A percentile compares a stretch with the other conserved stretches of the same genome.
Evolutionary conservation across 2,113 vertebrate genomes (phyloP).

Genomic region (Campylomormyrus tamandua): DNA sequence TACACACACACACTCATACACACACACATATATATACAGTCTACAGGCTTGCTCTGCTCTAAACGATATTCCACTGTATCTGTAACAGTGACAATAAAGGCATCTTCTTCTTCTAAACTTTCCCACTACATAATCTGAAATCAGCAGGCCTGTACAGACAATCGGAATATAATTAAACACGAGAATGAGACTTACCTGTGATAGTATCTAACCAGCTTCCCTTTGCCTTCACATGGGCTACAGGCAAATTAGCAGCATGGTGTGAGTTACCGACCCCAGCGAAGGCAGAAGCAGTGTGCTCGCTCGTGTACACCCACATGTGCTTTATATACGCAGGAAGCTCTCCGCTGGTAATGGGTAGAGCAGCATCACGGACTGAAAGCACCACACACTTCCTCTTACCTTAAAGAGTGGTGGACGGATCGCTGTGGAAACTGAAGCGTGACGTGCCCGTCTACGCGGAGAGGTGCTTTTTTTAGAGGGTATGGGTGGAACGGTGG

Average conservation of each 20-base stretch:
- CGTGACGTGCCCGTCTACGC: background rate
- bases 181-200: constrained; percentile 26
- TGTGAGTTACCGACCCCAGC: constrained; percentile 13
- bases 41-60: background rate
- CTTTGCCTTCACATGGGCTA: constrained; percentile 12
- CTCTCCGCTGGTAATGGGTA: constrained; percentile 40
- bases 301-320: constrained; percentile 21
- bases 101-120: background rate
- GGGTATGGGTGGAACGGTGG: background rate
- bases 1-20: background rate
- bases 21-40: too few species aligned
- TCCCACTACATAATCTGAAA: background rate
- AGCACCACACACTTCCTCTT: constrained; percentile 27
- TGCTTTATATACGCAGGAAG: constrained; percentile 38
- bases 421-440: constrained; percentile 5
- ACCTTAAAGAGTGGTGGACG: constrained; percentile 26
- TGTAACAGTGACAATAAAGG: background rate
- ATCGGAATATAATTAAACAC: background rate
- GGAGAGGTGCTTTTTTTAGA: background rate
- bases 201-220: constrained; percentile 14
- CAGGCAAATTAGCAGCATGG: constrained; percentile 15
- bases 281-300: constrained; percentile 23
- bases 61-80: background rate
- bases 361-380: constrained; percentile 38
- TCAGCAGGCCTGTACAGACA: background rate